These are phyloP conservation scores for Emmelina monodactyla DNA, from an alignment of 2,888 invertebrate genomes.

Conservation along the genomic window DNA sequence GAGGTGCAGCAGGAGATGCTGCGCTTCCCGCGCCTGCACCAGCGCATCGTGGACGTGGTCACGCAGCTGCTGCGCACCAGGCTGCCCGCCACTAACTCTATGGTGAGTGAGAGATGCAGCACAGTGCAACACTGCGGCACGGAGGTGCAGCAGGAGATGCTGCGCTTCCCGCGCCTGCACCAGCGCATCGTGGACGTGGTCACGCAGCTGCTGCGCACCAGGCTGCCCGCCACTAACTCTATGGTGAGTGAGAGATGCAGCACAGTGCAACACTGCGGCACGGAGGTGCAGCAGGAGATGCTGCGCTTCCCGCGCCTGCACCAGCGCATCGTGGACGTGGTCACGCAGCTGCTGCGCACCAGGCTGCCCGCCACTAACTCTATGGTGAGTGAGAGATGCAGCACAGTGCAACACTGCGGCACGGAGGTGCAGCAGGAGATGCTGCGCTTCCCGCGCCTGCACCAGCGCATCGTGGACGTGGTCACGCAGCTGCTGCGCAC, in stretches of 20 bases:
- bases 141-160: slow-evolving; percentile 97
- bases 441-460: slow-evolving; percentile 94
- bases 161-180: slow-evolving; percentile 94
- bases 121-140: slow-evolving; percentile 98
- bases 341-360: slow-evolving; percentile 89
- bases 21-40: slow-evolving; percentile 95
- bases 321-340: slow-evolving; percentile 97
- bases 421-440: slow-evolving; percentile 98
- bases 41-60: slow-evolving; percentile 97
- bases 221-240: slow-evolving; percentile 94
- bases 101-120: too few relatives aligned
- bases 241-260: too few relatives aligned
- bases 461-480: slow-evolving; percentile 97
- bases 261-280: slow-evolving; percentile 98
- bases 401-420: slow-evolving; percentile 97
- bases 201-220: slow-evolving; percentile 86
- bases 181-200: slow-evolving; percentile 99
- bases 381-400: too few relatives aligned
- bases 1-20: slow-evolving; percentile 98
- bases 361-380: slow-evolving; percentile 95
- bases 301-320: slow-evolving; percentile 94
- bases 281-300: slow-evolving; percentile 98
- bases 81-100: slow-evolving; percentile 94
- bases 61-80: slow-evolving; percentile 90
- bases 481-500: slow-evolving; percentile 92